Conservation (phyloP, 2,888 invertebrate genomes). For the Morpho deidamia region DNA sequence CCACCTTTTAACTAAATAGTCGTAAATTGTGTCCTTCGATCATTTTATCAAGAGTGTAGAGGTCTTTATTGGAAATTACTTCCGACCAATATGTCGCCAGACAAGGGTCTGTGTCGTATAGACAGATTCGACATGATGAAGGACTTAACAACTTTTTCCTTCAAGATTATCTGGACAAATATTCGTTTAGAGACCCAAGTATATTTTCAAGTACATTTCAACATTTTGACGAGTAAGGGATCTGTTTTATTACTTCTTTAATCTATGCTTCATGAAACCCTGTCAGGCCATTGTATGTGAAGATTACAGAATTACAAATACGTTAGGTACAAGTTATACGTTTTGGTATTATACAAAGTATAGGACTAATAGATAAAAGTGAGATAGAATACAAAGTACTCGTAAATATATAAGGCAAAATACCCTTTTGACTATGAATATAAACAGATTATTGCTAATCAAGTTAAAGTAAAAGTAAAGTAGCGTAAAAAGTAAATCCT, state of each 20-base stretch:
- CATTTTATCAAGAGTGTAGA: slow-evolving; percentile 18
- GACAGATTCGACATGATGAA: slow-evolving; percentile 25
- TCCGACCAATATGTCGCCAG: slow-evolving; percentile 26
- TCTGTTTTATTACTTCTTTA: slow-evolving; percentile 2
- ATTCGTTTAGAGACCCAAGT: slow-evolving; percentile 4
- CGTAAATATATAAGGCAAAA: no score
- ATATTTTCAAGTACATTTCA: background rate
- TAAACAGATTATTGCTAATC: no score
- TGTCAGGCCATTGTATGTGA: no score
- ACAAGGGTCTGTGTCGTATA: slow-evolving; percentile 23
- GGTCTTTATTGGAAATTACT: slow-evolving; percentile 28
- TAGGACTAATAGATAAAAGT: no score
- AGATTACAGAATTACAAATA: no score
- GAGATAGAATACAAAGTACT: no score
- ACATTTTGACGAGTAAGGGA: slow-evolving; percentile 6
- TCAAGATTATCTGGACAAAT: slow-evolving; percentile 11
- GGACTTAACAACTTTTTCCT: slow-evolving; percentile 20
- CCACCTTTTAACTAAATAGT: slow-evolving; percentile 12
- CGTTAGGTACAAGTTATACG: no score
- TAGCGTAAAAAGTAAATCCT: no score
- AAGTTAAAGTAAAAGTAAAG: no score
- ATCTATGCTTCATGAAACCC: background rate
- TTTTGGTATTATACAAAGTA: no score
- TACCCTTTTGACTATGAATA: no score
- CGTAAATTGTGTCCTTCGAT: slow-evolving; percentile 17